A percentile compares a stretch with the other conserved stretches of the same genome.
These are phyloP conservation scores for Archocentrus centrarchus DNA, from an alignment of 2,113 vertebrate genomes.

Conservation along the genomic window DNA sequence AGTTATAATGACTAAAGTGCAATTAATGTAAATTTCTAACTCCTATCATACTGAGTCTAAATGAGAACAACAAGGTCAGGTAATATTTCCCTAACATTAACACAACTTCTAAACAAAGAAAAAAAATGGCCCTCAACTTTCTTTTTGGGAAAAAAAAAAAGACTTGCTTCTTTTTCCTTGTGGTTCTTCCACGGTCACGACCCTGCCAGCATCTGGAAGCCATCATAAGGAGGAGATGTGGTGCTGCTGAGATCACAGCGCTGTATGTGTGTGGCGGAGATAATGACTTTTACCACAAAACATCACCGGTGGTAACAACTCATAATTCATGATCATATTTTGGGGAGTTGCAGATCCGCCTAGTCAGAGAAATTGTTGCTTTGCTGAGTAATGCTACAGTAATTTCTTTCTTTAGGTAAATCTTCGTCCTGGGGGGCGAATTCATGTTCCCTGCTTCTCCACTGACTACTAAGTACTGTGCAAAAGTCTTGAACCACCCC, in stretches of 20 bases:
- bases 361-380: background rate
- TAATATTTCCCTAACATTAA: too few relatives aligned
- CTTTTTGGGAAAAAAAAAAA: background rate
- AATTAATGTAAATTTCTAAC: too few relatives aligned
- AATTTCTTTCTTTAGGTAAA: background rate
- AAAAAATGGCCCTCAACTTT: background rate
- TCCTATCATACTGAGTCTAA: too few relatives aligned
- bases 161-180: background rate
- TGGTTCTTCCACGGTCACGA: rapidly evolving
- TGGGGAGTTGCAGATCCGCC: background rate
- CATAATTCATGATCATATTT: conserved; percentile 4
- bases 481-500: background rate
- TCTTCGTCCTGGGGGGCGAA: rapidly evolving
- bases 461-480: background rate
- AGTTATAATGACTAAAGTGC: too few relatives aligned
- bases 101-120: background rate
- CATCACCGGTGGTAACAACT: background rate
- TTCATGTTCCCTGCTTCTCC: background rate
- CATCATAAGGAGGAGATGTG: background rate
- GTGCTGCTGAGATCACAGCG: background rate
- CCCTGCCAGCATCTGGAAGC: background rate
- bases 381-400: background rate
- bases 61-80: too few relatives aligned
- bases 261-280: background rate
- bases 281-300: conserved; percentile 3